Conservation (phyloP, 2,113 vertebrate genomes). For the Dasyprocta punctata region DNA sequence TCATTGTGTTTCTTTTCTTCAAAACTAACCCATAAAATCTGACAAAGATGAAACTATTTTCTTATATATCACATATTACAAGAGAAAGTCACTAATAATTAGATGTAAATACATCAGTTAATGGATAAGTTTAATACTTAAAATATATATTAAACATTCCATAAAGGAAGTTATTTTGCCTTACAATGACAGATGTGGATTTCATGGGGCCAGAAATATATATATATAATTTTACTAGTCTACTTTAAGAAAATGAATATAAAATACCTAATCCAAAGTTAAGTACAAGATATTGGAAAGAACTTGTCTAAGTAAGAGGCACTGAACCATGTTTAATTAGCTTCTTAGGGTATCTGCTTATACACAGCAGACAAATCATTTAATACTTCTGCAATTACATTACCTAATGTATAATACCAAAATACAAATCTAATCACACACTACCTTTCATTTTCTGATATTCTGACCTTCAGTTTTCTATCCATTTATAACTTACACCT, state of each 20-base stretch:
- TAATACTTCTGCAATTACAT: background rate
- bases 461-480: background rate
- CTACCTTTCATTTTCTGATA: background rate
- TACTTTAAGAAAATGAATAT: conserved; percentile 3
- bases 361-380: background rate
- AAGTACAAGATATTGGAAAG: background rate
- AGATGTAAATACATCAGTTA: background rate
- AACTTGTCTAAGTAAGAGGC: background rate
- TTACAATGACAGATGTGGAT: background rate
- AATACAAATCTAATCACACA: background rate
- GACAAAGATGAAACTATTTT: background rate
- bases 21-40: background rate
- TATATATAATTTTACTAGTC: background rate
- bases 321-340: background rate
- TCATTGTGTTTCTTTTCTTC: background rate
- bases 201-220: background rate
- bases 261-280: background rate
- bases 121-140: background rate
- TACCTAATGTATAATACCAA: background rate
- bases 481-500: background rate
- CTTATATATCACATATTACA: background rate
- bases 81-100: background rate
- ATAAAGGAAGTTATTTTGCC: background rate
- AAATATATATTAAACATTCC: background rate
- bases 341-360: background rate